Base-by-base conservation (phyloP, 2,113 vertebrate genomes). In the Leucoraja erinaceus region DNA sequence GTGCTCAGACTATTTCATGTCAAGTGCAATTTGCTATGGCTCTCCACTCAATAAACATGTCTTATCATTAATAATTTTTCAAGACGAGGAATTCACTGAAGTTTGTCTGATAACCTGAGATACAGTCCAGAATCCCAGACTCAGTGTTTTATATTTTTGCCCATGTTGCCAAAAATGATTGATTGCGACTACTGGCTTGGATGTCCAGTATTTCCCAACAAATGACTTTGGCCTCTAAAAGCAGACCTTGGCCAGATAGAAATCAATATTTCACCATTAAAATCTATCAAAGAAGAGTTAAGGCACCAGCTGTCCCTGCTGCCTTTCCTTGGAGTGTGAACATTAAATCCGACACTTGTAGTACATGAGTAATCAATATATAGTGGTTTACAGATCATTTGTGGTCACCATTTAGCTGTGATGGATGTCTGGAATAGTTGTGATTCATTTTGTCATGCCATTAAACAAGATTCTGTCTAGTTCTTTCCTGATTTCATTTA, bases 261-360 rank as follows among this genome's bases (percentile, higher is more conserved):
- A 98, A 99, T 99, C 98, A 98, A 99, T 99, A 99, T 98, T 99
- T 99, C 98, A 99, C 98, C 98, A 99, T 99, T 99, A 99, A 98
- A 99, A 98, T 98, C 98, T 97, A 98, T 99, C 98, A 99, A 97
- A 97, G 97, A 97, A 97, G 98, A 98, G 98, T 98, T 98, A 97
- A 97, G 96, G 97, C 97, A 96, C 97, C 96, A 97, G 98, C 98
- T 98, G 98, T 99, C 98, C 97, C 96, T 96, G 96, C 97, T 97
- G 96, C 97, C 97, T 97, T 97, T 98, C 97, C 97, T 96, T 96
- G 96, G 97, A 96, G 95, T 96, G 95, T 96, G 96, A 97, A 98
- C 98, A 99, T 99, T 99, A 98, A 98, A 98, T 95, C 96, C 97
- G 98, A 99, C 98, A 99, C 97, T 98, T 98, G 97, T 97, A 98